A percentile compares a stretch with the other conserved stretches of the same genome.
These are phyloP conservation scores for Ochlodes sylvanus DNA, from an alignment of 2,888 invertebrate species.

Conservation along the genomic window DNA sequence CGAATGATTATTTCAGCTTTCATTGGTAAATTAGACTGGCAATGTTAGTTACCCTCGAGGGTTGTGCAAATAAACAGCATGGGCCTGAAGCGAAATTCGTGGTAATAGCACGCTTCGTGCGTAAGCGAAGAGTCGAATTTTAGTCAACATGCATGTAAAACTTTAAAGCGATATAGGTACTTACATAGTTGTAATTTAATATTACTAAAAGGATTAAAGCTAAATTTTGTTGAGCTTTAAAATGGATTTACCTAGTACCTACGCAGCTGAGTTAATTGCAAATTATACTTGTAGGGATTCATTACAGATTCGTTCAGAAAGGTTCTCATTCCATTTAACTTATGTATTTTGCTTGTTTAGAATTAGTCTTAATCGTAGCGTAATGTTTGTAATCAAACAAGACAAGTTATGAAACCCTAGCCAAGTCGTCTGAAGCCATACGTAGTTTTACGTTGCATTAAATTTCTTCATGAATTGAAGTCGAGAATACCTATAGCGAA, in stretches of 20 bases:
- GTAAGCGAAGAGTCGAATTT: slow-evolving; percentile 16
- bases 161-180: background rate
- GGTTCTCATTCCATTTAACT: too few relatives aligned
- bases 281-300: background rate
- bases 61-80: slow-evolving; percentile 76
- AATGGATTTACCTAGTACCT: too few relatives aligned
- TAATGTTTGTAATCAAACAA: too few relatives aligned
- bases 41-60: slow-evolving; percentile 64
- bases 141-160: slow-evolving; percentile 15
- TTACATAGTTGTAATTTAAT: background rate
- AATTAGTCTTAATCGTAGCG: too few relatives aligned
- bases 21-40: slow-evolving; percentile 69
- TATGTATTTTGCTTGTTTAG: too few relatives aligned
- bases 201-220: background rate
- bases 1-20: slow-evolving; percentile 72
- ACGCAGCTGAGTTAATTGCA: background rate
- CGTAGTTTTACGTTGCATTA: background rate
- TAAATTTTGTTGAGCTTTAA: too few relatives aligned
- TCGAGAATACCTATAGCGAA: background rate
- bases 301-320: too few relatives aligned
- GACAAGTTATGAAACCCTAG: too few relatives aligned
- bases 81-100: slow-evolving; percentile 66
- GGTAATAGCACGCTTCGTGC: slow-evolving; percentile 60
- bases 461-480: slow-evolving; percentile 3
- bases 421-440: too few relatives aligned